These are phyloP conservation scores for Mormyrops boulengeri DNA, from an alignment of 2,797 vertebrate genomes.

Conservation along the genomic window DNA sequence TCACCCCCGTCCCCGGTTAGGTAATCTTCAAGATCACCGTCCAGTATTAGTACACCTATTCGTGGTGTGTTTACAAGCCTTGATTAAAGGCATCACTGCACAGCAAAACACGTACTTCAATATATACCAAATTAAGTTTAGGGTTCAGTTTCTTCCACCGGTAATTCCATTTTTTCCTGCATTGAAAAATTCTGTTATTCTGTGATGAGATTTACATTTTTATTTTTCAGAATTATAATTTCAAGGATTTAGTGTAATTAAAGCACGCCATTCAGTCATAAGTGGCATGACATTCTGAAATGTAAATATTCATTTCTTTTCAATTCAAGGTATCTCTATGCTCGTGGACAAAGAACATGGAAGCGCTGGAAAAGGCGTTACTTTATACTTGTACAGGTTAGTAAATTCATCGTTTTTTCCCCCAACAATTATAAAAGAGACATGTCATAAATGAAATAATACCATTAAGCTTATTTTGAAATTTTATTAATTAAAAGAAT, in stretches of 20 bases:
- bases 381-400: constrained; percentile 95
- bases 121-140: background rate
- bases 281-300: background rate
- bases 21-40: background rate
- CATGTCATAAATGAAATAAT: background rate
- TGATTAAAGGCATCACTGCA: background rate
- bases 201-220: background rate
- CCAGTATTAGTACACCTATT: background rate
- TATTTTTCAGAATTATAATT: background rate
- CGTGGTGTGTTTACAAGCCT: background rate
- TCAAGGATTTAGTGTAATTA: background rate
- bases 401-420: constrained; percentile 24
- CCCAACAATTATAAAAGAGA: background rate
- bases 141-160: background rate
- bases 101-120: background rate
- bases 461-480: background rate
- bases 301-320: background rate
- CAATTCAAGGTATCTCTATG: constrained; percentile 73
- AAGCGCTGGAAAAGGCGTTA: constrained; percentile 95
- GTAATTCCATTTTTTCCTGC: background rate
- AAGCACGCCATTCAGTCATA: background rate
- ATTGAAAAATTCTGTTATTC: background rate
- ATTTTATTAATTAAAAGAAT: background rate
- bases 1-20: background rate
- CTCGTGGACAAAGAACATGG: constrained; percentile 89